These are phyloP conservation scores for Falco biarmicus DNA, from an alignment of 2,797 vertebrate genomes.

Conservation along the genomic window DNA sequence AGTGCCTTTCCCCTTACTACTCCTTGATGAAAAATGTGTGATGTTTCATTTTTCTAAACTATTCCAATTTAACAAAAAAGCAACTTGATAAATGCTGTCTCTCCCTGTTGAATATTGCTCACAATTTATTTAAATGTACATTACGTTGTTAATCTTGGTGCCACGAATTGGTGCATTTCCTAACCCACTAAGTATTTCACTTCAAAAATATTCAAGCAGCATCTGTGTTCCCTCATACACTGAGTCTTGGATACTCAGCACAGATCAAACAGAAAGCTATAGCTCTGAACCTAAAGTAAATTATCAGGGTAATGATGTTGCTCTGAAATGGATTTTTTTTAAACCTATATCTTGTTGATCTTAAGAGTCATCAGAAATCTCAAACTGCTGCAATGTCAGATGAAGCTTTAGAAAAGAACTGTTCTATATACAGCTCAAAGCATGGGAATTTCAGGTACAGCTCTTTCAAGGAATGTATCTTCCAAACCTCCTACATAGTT, in stretches of 20 bases:
- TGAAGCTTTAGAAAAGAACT: not conserved
- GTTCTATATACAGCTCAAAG: not conserved
- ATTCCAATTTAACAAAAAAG: constrained; percentile 3
- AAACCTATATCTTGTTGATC: not conserved
- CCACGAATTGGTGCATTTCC: not conserved
- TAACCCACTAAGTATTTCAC: constrained; percentile 2
- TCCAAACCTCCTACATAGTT: not conserved
- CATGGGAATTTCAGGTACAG: not conserved
- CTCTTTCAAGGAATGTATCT: not conserved
- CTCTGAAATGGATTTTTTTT: constrained; percentile 9
- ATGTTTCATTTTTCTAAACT: not conserved
- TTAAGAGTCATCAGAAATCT: constrained; percentile 27
- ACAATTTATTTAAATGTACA: constrained; percentile 37
- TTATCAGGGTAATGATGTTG: constrained; percentile 28
- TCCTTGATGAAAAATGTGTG: not conserved
- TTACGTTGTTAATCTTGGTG: constrained; percentile 17
- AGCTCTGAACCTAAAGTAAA: constrained; percentile 36
- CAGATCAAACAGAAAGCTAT: constrained; percentile 50
- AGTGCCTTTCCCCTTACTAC: not conserved
- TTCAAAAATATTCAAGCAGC: constrained; percentile 41
- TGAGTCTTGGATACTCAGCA: not conserved
- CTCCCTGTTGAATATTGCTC: not conserved
- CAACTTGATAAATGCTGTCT: not conserved
- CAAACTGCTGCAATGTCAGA: not conserved
- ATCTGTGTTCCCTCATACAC: constrained; percentile 2